These are phyloP conservation scores for Melolontha melolontha DNA, from an alignment of 2,888 invertebrate species.

Conservation along the genomic window DNA sequence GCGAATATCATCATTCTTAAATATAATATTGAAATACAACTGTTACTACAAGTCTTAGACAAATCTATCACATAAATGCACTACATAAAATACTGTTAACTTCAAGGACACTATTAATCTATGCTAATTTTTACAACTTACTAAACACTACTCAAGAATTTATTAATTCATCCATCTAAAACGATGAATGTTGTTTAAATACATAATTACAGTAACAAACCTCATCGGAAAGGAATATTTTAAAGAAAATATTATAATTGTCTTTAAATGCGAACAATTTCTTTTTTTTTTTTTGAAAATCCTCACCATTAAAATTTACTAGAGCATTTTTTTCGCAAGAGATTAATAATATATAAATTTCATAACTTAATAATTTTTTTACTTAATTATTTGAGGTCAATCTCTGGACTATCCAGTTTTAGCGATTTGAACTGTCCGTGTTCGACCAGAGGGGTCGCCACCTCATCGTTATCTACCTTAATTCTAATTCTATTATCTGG, in stretches of 20 bases:
- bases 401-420: constrained; percentile 60
- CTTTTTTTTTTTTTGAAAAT: too few relatives aligned
- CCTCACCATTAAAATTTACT: too few relatives aligned
- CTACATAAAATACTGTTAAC: too few relatives aligned
- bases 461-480: constrained; percentile 76
- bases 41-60: too few relatives aligned
- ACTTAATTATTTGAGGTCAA: constrained; percentile 58
- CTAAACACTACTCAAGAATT: constrained; percentile 14
- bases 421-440: constrained; percentile 68
- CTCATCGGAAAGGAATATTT: neutral
- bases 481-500: constrained; percentile 80
- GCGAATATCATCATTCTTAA: too few relatives aligned
- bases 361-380: constrained; percentile 1
- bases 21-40: too few relatives aligned
- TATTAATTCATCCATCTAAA: constrained; percentile 38
- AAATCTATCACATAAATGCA: too few relatives aligned
- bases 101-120: neutral
- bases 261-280: neutral
- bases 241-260: neutral
- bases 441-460: constrained; percentile 74
- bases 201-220: constrained; percentile 11
- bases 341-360: constrained; percentile 12
- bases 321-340: constrained; percentile 9
- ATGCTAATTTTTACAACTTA: neutral
- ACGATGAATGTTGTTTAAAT: constrained; percentile 37